Conservation (phyloP, 1,140 invertebrate genomes). For the Eulimnadia texana region DNA sequence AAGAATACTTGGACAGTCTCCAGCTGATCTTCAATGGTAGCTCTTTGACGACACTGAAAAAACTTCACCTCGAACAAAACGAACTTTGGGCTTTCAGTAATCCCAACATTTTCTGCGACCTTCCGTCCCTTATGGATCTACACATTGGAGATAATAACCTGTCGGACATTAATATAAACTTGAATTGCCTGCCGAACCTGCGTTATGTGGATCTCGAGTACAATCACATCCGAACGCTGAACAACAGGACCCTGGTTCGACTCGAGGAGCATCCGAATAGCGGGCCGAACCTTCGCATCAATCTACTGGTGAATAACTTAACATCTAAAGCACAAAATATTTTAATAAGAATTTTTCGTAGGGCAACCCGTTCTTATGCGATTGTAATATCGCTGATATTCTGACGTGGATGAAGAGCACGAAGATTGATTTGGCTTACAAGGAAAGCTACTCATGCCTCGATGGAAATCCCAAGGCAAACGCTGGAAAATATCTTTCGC, state of each 20-base stretch:
- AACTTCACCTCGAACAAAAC: conserved; percentile 63
- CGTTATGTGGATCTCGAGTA: conserved; percentile 51
- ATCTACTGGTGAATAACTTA: conserved; percentile 45
- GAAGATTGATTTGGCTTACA: conserved; percentile 42
- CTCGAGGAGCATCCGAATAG: conserved; percentile 40
- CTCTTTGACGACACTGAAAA: conserved; percentile 46
- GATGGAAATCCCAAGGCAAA: conserved; percentile 22
- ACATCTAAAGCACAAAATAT: too few relatives aligned
- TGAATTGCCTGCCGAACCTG: conserved; percentile 47
- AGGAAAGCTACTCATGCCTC: conserved; percentile 31
- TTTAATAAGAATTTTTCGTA: background rate
- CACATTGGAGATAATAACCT: conserved; percentile 49
- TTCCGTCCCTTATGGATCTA: conserved; percentile 47
- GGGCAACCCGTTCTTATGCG: conserved; percentile 46
- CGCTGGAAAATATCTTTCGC: conserved; percentile 28
- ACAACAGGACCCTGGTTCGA: conserved; percentile 37
- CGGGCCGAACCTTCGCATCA: conserved; percentile 37
- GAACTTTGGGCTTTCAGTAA: conserved; percentile 43
- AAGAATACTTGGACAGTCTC: conserved; percentile 30
- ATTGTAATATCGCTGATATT: conserved; percentile 43
- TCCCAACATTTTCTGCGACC: conserved; percentile 49
- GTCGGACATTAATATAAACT: conserved; percentile 44
- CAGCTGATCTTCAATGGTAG: conserved; percentile 56
- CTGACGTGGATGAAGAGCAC: conserved; percentile 46
- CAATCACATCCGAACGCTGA: conserved; percentile 47